A percentile compares a stretch with the other conserved stretches of the same genome.
phyloP scores from a whole-genome alignment of 2,113 vertebrate genomes.

The Ochotona princeps region DNA sequence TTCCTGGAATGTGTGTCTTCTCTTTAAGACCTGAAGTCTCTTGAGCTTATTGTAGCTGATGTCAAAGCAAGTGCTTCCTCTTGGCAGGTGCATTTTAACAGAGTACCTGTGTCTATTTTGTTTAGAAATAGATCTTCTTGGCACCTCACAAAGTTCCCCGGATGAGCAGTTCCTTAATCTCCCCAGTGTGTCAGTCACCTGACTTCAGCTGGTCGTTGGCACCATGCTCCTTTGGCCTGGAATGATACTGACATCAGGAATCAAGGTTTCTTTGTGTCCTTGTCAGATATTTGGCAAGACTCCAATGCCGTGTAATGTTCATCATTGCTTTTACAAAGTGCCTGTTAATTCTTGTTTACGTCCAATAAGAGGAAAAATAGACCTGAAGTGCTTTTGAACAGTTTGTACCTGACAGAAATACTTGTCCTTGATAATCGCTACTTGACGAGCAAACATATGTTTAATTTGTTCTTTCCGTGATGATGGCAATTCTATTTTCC shows the following conservation, averaged over 20 bases:
- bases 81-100: background rate
- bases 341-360: background rate
- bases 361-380: background rate
- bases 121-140: background rate
- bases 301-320: background rate
- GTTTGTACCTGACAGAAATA: background rate
- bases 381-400: background rate
- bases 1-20: background rate
- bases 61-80: background rate
- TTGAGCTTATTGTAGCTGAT: background rate
- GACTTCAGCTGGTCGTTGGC: accelerated
- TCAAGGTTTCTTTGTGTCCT: background rate
- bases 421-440: background rate
- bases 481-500: background rate
- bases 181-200: background rate
- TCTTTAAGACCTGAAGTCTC: background rate
- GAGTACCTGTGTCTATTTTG: background rate
- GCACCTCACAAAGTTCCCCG: background rate
- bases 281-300: background rate
- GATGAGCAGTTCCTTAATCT: background rate
- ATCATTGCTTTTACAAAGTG: background rate
- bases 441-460: background rate
- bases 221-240: background rate
- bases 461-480: background rate
- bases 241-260: background rate